Base-by-base conservation (phyloP, 2,888 invertebrate species). In the Rhamnusium bicolor region DNA sequence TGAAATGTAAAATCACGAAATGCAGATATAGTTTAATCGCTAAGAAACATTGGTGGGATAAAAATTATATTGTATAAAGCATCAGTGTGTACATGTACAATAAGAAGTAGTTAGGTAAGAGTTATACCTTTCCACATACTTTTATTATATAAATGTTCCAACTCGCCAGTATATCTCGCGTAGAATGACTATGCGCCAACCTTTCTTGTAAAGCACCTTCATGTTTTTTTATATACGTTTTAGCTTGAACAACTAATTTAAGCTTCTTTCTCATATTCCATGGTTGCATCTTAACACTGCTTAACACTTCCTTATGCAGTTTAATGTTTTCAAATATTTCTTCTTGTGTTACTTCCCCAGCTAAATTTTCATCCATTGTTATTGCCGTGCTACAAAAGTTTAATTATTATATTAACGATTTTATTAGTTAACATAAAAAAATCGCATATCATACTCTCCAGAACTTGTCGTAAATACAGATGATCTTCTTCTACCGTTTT, bases 301-400 rank as follows among this genome's bases (percentile, higher is more conserved):
- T 93, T 75, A 98, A 89, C 0, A 98, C 96, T 87, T 98, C 97
- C 86, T 97, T 97, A 87, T 98, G 97, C 32, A 97, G 89, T 79
- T 94, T 93, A 73, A 98, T 94, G 84, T 96, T 97, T 87, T 96
- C 96, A 85, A 95, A 95, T 78, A 97, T 96, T 88, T 96, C 95
- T 84, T 96, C 96, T 85, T 96, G 94, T 0, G 93, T 93, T 79
- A 93, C 93, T 81, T 90, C 90, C 73, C 90, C 88, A 49, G 89
- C 88, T 71, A 89, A 86, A 80, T 91, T 90, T 24, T 95, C 96
- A 74, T 95, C 96, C 86, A 95, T 90, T 1, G 94, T 94, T 83
- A 94, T 93, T 12, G 93, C 94, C 14, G 94, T 95, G 77, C 95
- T 95, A 85, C 66, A 79, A 71, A 69, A 61, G 10, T 69, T 58